Base-by-base conservation (phyloP, 2,113 vertebrate genomes). In the Seriola rivoliana region DNA sequence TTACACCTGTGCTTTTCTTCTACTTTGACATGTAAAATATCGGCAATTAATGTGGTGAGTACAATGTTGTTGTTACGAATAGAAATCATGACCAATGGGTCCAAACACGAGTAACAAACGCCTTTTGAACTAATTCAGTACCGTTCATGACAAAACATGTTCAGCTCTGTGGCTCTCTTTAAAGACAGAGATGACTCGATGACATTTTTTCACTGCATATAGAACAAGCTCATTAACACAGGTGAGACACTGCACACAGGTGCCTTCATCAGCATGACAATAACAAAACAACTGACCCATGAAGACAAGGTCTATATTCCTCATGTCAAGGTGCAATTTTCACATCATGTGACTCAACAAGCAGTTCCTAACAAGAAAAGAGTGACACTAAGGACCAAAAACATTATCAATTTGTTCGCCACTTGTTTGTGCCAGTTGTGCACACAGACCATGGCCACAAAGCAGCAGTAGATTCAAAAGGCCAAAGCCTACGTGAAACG, bases 161-260 rank as follows among this genome's bases (percentile, higher is more conserved):
- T 29, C 57, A 48, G 57, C 73, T 76, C 36, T 29, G 29, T 21
- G 54, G 50, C 36, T 66, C 50, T 55, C 25, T 10, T 19, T 8
- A 36, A 13, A 57, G 8, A 42, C 48, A 34, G 23, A 58, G 50
- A 25, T 75, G 2, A 40, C 14, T 1, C 36, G 46, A 54, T 54
- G 50, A 4, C 50, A 17, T 59, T 32, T 32, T 25, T 34, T 9
- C 38, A 55, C 62, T 77, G 63, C 40, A 48, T 72, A 42, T 71
- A 68, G 60, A 75, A 82, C 32, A 42, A 80, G 46, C 32, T 46
- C 23, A 76, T 84, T 38, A 72, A 46, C 54, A 68, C 38, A 72
- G 64, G n/a, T 32, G 62, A 70, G 21, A 38, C 32, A 78, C 10
- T 29, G 29, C 67, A 73, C 77, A 68, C 21, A 65, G 58, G 52